Percentiles rank a stretch among this genome's conserved stretches.
Evolutionary conservation across 2,888 invertebrate species (phyloP).

Genomic region (Bedellia somnulentella): DNA sequence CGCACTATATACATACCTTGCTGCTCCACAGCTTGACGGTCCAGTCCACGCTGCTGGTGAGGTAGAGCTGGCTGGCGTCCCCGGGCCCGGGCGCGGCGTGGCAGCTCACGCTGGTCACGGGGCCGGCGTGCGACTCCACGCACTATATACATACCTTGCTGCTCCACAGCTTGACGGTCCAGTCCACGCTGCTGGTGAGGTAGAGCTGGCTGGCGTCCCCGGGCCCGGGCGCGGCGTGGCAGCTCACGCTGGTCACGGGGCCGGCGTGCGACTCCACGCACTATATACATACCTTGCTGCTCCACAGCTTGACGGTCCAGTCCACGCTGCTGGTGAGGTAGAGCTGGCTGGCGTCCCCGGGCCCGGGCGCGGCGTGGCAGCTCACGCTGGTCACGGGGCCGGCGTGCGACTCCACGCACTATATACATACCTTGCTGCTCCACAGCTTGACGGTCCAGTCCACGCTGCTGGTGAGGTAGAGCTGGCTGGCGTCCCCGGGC

Average conservation of each 20-base stretch:
- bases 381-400: constrained; percentile 94
- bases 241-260: constrained; percentile 90
- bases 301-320: constrained; percentile 99
- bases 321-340: constrained; percentile 96
- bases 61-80: constrained; percentile 88
- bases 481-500: constrained; percentile 82
- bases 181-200: constrained; percentile 95
- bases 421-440: constrained; percentile 79
- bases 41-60: constrained; percentile 98
- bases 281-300: constrained; percentile 75
- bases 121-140: constrained; percentile 93
- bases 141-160: constrained; percentile 73
- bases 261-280: constrained; percentile 92
- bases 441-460: constrained; percentile 99
- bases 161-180: constrained; percentile 99
- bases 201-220: constrained; percentile 90
- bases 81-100: constrained; percentile 83
- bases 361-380: constrained; percentile 82
- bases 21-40: constrained; percentile 97
- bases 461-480: constrained; percentile 94
- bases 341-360: constrained; percentile 85
- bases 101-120: constrained; percentile 90
- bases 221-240: constrained; percentile 82
- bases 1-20: constrained; percentile 72
- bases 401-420: constrained; percentile 90